Conservation (phyloP, 2,113 vertebrate genomes). For the Anguilla japonica region DNA sequence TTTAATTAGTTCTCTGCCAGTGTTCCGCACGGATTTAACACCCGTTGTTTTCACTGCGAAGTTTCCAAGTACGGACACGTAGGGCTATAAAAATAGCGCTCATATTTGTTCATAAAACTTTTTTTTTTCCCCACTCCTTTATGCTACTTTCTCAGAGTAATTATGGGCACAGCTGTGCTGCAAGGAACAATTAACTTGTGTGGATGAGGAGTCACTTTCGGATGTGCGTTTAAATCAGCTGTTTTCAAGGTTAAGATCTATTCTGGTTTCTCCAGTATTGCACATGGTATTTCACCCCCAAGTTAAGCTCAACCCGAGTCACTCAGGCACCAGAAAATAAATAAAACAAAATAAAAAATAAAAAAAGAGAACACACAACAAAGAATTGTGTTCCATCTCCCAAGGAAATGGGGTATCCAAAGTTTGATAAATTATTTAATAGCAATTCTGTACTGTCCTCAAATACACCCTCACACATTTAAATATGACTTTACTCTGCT, state of each 20-base stretch:
- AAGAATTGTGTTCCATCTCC: not conserved
- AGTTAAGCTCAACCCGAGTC: not conserved
- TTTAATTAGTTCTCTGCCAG: not conserved
- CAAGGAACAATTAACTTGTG: not conserved
- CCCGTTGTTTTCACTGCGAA: not conserved
- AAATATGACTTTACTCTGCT: not conserved
- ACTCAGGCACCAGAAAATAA: not conserved
- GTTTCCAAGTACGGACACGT: not conserved
- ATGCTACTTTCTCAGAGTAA: not conserved
- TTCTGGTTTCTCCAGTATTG: not conserved
- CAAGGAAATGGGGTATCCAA: not conserved
- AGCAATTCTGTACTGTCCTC: not conserved
- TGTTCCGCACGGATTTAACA: not conserved
- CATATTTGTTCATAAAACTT: not conserved
- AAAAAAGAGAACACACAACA: not conserved
- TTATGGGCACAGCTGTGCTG: not conserved
- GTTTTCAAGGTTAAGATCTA: not conserved
- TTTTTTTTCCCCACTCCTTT: not conserved
- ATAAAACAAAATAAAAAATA: no score
- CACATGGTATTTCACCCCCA: not conserved
- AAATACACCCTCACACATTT: not conserved
- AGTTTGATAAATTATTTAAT: not conserved
- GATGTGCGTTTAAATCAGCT: not conserved
- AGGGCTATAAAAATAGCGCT: not conserved
- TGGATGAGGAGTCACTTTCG: not conserved